These are phyloP conservation scores for Ammodytes dubius DNA, from an alignment of 2,113 vertebrate genomes.

Conservation along the genomic window DNA sequence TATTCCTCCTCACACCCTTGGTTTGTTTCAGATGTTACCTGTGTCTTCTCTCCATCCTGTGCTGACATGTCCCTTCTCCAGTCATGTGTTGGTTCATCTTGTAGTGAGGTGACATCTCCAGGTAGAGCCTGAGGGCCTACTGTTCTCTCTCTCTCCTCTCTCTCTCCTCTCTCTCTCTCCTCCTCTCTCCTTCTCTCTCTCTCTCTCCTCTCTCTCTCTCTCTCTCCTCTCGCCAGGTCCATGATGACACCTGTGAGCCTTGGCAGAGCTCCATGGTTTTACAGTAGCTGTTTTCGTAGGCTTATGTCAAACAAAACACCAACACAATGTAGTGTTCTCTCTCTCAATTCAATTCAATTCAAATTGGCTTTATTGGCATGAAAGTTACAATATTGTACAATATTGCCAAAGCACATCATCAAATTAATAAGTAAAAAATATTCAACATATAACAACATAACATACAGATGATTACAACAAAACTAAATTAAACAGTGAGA, in stretches of 20 bases:
- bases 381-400: too few species aligned
- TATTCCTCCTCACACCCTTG: not conserved
- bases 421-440: too few species aligned
- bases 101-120: slow-evolving; percentile 54
- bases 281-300: slow-evolving; percentile 70
- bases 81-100: slow-evolving; percentile 43
- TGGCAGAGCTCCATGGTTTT: slow-evolving; percentile 75
- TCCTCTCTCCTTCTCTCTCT: too few species aligned
- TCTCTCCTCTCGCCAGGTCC: slow-evolving; percentile 63
- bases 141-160: slow-evolving; percentile 15
- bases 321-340: slow-evolving; percentile 53
- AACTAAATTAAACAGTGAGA: too few species aligned
- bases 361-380: too few species aligned
- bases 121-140: slow-evolving; percentile 55
- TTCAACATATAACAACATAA: too few species aligned
- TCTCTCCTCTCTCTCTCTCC: too few species aligned
- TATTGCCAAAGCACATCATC: too few species aligned
- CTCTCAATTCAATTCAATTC: too few species aligned
- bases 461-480: too few species aligned
- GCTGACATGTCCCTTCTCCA: slow-evolving; percentile 21
- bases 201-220: too few species aligned
- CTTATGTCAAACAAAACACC: slow-evolving; percentile 78
- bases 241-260: slow-evolving; percentile 76
- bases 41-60: slow-evolving; percentile 9
- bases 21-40: slow-evolving; percentile 5